Evolutionary conservation across 1,140 invertebrate genomes (phyloP), one percentile per base, ranked within the genome.

Genomic region (Zaprionus tsacasi): DNA sequence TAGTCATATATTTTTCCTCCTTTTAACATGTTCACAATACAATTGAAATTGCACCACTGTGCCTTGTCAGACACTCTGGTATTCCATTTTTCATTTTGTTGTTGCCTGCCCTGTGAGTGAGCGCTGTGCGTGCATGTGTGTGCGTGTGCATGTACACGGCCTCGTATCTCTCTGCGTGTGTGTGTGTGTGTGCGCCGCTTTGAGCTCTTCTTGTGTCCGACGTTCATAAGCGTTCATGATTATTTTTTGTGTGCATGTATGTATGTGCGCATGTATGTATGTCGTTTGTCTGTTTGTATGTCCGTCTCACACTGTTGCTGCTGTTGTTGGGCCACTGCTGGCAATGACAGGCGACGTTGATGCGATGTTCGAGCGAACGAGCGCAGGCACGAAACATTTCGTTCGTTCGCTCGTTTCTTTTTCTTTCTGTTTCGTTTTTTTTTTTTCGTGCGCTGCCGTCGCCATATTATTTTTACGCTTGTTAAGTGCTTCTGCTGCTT

Each of bases 71-170:
- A 72, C 63, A 38, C 65, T 61, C 33, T 76, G 70, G 61, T 69
- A 89, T 88, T 88, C 87, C 85, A 87, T 87, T 87, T 87, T 87
- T 87, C 82, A 88, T 88, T 89, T 89, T 88, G 83, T 88, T 74
- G 67, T 60, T 71, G 70, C 70, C 38, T 73, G 59, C 71, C 66
- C 48, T 54, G 64, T 64, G 50, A 45, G 65, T 52, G 15, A 33
- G 58, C 27, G 25, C 48, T 45, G 11, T 25, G 11, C 15, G 12
- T 52, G 17, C 33, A 35, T 56, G 50, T 55, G 33, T 43, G 36
- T 68, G 43, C 45, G 3, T 17, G 3, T 50, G 10, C 45, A 50
- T 50, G 45, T 25, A 15, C 45, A 50, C 11, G 17, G 4, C n/a
- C n/a, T 21, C 21, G 21, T 21, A 21, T 21, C 21, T 21, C 21